Base-by-base conservation (phyloP, 2,797 vertebrate genomes). In the Sternotherus odoratus region DNA sequence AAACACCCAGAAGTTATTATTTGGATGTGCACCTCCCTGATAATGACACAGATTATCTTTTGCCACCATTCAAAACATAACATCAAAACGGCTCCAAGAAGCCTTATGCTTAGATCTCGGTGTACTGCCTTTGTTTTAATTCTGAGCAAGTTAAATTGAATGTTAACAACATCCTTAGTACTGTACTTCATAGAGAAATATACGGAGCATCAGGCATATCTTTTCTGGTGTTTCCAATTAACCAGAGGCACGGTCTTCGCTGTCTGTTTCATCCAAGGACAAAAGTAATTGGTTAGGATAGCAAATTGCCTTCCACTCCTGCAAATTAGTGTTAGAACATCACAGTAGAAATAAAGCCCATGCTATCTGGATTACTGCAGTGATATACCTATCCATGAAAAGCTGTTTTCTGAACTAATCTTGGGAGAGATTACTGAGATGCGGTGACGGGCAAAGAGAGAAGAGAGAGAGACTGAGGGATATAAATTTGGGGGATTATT, bases 321-420 rank as follows among this genome's bases (percentile, higher is more conserved):
- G 90, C 90, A 97, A 97, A 97, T 94, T 95, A 95, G 28, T 85
- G 92, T 95, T 96, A 95, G 90, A 90, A 63, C 90, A 90, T 96
- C 95, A 86, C 92, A 92, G 57, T 5, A 94, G 93, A 96, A 97
- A 96, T 96, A 96, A 95, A 96, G 95, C 89, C 92, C 54, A 75
- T 72, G 79, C 90, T 91, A 66, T 96, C 78, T 96, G 92, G 89
- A 96, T 96, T 93, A 92, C 77, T 75, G 85, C 94, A 94, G 88
- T 86, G 82, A 77, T 87, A 88, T 83, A 91, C 87, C 92, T 91
- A 24, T 94, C 97, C 95, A 88, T 19, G 79, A 97, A 95, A 94
- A 96, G 85, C 90, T 96, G 82, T 86, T 98, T 96, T 95, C 95
- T 96, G 90, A 98, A 92, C 97, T 95, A 97, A 97, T 96, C 97